A percentile compares a stretch with the other conserved stretches of the same genome.
Evolutionary conservation across 2,888 invertebrate genomes (phyloP).

Genomic region (Apocheima hispidaria): DNA sequence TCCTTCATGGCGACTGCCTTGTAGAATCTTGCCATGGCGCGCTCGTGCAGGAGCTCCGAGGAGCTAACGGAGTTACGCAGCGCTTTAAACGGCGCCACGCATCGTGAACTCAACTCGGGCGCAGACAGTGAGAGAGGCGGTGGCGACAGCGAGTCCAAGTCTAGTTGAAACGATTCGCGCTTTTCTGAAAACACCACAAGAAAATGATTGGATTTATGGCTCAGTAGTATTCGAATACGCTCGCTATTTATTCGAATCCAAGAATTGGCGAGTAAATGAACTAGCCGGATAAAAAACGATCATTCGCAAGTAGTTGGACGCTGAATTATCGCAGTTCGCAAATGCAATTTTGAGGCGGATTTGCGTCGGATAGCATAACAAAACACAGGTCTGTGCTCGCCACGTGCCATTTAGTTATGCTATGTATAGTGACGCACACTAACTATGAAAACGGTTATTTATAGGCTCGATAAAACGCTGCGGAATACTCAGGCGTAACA

Average conservation of each 20-base stretch:
- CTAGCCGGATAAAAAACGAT: not conserved
- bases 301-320: slow-evolving; percentile 22
- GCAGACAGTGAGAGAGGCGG: slow-evolving; percentile 94
- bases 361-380: slow-evolving; percentile 28
- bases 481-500: slow-evolving; percentile 3
- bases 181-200: slow-evolving; percentile 60
- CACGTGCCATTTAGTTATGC: slow-evolving; percentile 45
- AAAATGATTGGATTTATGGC: too few relatives aligned
- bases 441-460: slow-evolving; percentile 57
- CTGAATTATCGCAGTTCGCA: slow-evolving; percentile 51
- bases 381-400: slow-evolving; percentile 43
- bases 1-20: slow-evolving; percentile 92
- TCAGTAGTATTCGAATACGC: not conserved
- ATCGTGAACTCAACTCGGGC: slow-evolving; percentile 89
- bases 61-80: slow-evolving; percentile 92
- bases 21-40: slow-evolving; percentile 93
- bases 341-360: slow-evolving; percentile 37
- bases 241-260: not conserved
- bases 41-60: slow-evolving; percentile 92
- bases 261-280: not conserved
- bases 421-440: slow-evolving; percentile 40
- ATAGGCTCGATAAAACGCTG: slow-evolving; percentile 50
- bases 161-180: slow-evolving; percentile 87
- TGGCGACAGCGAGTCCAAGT: slow-evolving; percentile 89
- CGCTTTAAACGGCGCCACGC: slow-evolving; percentile 83